A percentile compares a stretch with the other conserved stretches of the same genome.
Conservation (phyloP, 2,888 invertebrate species). For the Lissonota sp. region DNA sequence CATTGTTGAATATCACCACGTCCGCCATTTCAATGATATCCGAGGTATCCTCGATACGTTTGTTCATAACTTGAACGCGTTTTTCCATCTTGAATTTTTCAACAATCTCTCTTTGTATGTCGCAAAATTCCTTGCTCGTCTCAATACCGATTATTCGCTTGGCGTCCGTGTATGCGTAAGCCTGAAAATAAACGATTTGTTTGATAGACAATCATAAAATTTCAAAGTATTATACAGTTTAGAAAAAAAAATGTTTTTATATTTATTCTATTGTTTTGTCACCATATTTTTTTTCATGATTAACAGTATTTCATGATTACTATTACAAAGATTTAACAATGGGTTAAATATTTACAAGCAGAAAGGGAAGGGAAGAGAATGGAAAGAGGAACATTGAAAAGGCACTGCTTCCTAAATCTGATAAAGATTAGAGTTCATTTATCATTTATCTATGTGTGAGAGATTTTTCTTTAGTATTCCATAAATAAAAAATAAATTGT, state of each 20-base stretch:
- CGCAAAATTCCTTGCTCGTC: slow-evolving; percentile 88
- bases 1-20: slow-evolving; percentile 88
- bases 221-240: neutral
- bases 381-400: too few relatives aligned
- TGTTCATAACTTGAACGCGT: slow-evolving; percentile 86
- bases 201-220: neutral
- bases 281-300: neutral
- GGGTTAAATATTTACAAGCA: too few relatives aligned
- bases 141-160: slow-evolving; percentile 88
- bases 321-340: too few relatives aligned
- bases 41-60: slow-evolving; percentile 86
- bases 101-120: slow-evolving; percentile 86
- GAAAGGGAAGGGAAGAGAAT: too few relatives aligned
- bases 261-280: slow-evolving; percentile 1
- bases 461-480: too few relatives aligned
- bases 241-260: neutral
- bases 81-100: slow-evolving; percentile 85
- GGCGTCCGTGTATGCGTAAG: slow-evolving; percentile 86
- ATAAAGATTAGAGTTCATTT: too few relatives aligned
- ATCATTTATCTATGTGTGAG: too few relatives aligned
- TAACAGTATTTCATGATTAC: neutral
- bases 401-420: too few relatives aligned
- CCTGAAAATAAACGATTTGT: slow-evolving; percentile 83
- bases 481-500: too few relatives aligned
- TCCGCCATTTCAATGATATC: slow-evolving; percentile 86